A percentile compares a stretch with the other conserved stretches of the same genome.
Conservation (phyloP, 1,140 invertebrate genomes). For the Holotrichia oblita region DNA sequence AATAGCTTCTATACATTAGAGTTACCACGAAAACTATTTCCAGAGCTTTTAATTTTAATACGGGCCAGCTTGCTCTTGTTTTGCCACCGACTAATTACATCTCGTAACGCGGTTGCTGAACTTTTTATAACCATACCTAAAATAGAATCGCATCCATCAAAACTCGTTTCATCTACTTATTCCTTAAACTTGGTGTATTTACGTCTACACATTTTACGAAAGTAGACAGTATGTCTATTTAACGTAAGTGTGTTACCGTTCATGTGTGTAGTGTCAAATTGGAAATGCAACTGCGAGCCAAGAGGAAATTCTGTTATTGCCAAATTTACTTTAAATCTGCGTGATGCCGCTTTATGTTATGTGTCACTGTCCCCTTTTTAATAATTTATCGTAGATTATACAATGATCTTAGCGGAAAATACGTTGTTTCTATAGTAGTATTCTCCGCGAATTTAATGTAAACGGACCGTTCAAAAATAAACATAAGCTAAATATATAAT, state of each 20-base stretch:
- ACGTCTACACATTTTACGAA: background rate
- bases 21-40: too few species aligned
- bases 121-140: too few species aligned
- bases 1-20: too few species aligned
- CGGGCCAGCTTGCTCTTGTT: too few species aligned
- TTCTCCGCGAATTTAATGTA: background rate
- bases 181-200: too few species aligned
- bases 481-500: background rate
- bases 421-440: too few species aligned
- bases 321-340: background rate
- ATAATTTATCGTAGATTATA: constrained; percentile 1
- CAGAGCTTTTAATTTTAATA: too few species aligned
- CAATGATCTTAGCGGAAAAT: background rate
- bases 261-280: background rate
- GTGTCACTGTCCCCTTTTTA: background rate
- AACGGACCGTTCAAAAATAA: constrained; percentile 1
- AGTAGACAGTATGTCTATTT: constrained; percentile 27
- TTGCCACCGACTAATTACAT: too few species aligned
- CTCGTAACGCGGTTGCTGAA: too few species aligned
- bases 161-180: too few species aligned
- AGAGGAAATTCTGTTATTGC: constrained; percentile 27
- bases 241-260: background rate
- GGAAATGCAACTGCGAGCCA: background rate
- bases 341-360: background rate
- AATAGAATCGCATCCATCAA: too few species aligned